Evolutionary conservation across 2,888 invertebrate species (phyloP).

Genomic region (Frankliniella intonsa): DNA sequence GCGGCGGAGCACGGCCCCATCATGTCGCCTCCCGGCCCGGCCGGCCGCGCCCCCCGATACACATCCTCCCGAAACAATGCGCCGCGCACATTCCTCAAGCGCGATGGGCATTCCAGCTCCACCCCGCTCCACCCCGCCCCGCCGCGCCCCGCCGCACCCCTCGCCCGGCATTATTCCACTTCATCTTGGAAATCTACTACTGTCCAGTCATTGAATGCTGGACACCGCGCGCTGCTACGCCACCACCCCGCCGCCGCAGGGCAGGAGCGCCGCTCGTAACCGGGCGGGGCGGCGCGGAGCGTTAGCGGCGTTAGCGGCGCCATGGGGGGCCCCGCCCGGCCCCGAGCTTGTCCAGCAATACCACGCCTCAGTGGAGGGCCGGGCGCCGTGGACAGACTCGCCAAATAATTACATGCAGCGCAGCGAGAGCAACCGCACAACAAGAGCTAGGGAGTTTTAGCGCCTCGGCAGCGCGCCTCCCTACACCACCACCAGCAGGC

Average conservation of each 20-base stretch:
- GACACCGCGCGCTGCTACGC: not conserved
- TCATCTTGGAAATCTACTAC: slow-evolving; percentile 19
- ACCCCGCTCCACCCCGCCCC: not conserved
- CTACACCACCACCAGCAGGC: not conserved
- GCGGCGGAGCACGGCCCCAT: too few relatives aligned
- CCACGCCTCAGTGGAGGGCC: slow-evolving; percentile 9
- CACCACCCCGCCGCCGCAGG: not conserved
- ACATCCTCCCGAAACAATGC: not conserved
- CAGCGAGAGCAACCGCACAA: not conserved
- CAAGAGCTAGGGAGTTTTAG: not conserved
- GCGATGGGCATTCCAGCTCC: too few relatives aligned
- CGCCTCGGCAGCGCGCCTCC: too few relatives aligned
- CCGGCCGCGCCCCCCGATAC: too few relatives aligned
- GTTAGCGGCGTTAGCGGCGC: not conserved
- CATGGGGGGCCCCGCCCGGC: not conserved
- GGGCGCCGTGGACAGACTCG: not conserved
- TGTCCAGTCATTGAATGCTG: not conserved
- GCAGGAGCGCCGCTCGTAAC: not conserved
- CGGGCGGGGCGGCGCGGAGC: not conserved
- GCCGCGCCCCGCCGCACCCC: not conserved
- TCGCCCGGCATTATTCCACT: not conserved
- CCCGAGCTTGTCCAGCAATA: not conserved
- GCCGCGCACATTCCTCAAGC: not conserved
- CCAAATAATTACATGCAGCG: too few relatives aligned
- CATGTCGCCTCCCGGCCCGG: too few relatives aligned